A percentile compares a stretch with the other conserved stretches of the same genome.
Conservation (phyloP, 2,797 vertebrate species). For the Leuciscus waleckii region DNA sequence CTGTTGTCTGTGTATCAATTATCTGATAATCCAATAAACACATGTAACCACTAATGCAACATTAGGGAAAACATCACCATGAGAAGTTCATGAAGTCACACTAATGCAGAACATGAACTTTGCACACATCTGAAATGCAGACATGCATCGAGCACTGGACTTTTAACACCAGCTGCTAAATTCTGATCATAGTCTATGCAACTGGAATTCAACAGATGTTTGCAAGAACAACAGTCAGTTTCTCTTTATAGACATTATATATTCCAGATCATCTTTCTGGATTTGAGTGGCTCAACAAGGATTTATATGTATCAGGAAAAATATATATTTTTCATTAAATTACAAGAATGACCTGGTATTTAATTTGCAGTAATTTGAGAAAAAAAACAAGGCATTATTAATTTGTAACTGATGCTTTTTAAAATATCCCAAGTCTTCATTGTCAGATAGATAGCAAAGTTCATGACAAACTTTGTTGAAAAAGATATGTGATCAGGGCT, state of each 20-base stretch:
- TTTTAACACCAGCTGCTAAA: conserved; percentile 17
- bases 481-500: neutral
- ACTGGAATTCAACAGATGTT: conserved; percentile 22
- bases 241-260: conserved; percentile 11
- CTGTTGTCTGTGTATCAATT: neutral
- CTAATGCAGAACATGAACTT: neutral
- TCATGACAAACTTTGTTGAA: neutral
- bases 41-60: neutral
- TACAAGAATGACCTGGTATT: neutral
- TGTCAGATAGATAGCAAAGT: neutral
- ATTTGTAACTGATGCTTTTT: neutral
- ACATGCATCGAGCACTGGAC: neutral
- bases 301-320: neutral
- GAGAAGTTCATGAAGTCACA: neutral
- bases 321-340: neutral
- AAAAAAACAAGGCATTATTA: neutral
- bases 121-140: neutral
- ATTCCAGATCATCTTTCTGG: neutral
- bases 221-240: conserved; percentile 8
- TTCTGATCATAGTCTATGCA: conserved; percentile 2
- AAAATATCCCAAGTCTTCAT: neutral
- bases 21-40: neutral
- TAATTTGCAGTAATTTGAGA: neutral
- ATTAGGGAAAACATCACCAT: neutral
- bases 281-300: neutral